phyloP scores from a whole-genome alignment of 2,888 invertebrate genomes.

The Drosophila limbata region DNA sequence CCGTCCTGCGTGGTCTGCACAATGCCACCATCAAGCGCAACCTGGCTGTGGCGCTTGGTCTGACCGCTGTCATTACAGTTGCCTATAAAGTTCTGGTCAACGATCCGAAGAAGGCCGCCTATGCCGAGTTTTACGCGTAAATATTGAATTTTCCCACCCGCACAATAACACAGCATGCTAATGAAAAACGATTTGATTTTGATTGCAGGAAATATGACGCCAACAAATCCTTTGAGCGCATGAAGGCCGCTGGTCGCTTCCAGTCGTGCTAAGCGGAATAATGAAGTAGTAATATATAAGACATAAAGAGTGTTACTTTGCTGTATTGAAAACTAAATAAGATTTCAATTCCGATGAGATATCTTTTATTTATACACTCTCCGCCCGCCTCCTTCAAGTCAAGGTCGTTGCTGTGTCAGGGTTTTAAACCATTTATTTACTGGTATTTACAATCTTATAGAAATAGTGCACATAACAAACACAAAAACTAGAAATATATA shows the following conservation, averaged over 20 bases:
- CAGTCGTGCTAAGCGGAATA: constrained; percentile 83
- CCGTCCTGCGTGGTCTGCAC: constrained; percentile 90
- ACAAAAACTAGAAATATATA: constrained; percentile 42
- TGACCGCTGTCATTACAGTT: constrained; percentile 85
- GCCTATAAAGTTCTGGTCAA: constrained; percentile 86
- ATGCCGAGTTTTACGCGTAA: constrained; percentile 92
- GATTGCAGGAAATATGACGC: constrained; percentile 84
- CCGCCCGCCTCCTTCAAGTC: neutral
- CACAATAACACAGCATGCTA: too few species aligned
- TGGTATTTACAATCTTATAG: constrained; percentile 69
- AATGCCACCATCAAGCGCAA: constrained; percentile 87
- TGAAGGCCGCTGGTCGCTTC: constrained; percentile 84
- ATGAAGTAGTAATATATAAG: constrained; percentile 56
- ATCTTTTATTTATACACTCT: constrained; percentile 11
- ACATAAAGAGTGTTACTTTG: constrained; percentile 56
- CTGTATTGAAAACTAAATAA: constrained; percentile 69
- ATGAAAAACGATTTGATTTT: neutral
- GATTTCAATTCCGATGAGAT: constrained; percentile 58
- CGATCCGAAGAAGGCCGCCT: constrained; percentile 87
- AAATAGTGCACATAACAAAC: constrained; percentile 71
- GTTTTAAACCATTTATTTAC: constrained; percentile 47
- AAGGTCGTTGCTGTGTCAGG: constrained; percentile 6
- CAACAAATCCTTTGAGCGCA: constrained; percentile 84
- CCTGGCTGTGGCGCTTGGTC: constrained; percentile 86
- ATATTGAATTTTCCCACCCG: constrained; percentile 42